Conservation (phyloP, 2,888 invertebrate genomes). For the Drosophila percnosoma region DNA sequence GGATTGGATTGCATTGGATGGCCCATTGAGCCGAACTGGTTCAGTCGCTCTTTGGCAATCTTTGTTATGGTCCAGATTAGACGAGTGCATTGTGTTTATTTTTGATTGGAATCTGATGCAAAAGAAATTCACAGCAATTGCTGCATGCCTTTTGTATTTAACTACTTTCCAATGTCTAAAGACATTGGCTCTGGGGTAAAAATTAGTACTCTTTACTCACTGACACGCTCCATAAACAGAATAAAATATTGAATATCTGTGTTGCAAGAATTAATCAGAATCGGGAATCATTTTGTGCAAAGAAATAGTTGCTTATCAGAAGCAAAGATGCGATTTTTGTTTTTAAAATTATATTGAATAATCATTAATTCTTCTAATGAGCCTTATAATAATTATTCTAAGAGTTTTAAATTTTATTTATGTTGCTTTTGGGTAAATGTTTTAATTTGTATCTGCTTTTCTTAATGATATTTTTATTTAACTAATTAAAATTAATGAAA, state of each 20-base stretch:
- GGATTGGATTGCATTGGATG: background rate
- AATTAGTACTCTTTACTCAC: background rate
- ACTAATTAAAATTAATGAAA: background rate
- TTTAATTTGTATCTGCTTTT: background rate
- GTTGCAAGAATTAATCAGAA: background rate
- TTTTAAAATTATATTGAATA: background rate
- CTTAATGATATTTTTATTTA: too few species aligned
- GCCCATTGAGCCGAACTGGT: background rate
- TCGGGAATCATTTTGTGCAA: background rate
- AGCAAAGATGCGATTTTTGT: background rate
- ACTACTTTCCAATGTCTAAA: background rate
- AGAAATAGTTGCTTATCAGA: background rate
- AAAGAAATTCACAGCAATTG: background rate
- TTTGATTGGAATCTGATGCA: conserved; percentile 33
- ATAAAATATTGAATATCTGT: background rate
- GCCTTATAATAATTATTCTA: background rate
- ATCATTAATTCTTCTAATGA: background rate
- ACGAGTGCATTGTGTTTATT: conserved; percentile 19
- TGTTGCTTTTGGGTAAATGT: background rate
- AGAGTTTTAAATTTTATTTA: background rate
- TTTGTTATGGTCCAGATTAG: conserved; percentile 21
- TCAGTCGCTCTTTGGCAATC: conserved; percentile 1
- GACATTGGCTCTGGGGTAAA: background rate
- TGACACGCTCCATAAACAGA: background rate
- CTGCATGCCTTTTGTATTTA: background rate